Conservation (phyloP, 2,888 invertebrate genomes). For the Athrips mouffetella region DNA sequence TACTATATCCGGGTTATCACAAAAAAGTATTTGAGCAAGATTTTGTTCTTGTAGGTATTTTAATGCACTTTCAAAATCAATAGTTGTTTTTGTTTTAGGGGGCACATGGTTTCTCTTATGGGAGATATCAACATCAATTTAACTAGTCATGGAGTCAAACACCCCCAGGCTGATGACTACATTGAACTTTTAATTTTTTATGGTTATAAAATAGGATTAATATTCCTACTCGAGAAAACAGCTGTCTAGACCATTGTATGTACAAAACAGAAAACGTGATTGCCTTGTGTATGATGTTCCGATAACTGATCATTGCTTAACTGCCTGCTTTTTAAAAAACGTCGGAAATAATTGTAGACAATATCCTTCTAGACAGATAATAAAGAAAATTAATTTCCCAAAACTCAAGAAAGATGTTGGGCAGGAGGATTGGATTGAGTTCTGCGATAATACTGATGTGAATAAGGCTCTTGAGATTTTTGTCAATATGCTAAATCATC, state of each 20-base stretch:
- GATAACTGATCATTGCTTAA: not conserved
- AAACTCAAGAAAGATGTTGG: not conserved
- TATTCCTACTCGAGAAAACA: not conserved
- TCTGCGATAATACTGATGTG: not conserved
- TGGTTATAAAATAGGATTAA: not conserved
- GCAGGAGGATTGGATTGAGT: not conserved
- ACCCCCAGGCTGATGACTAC: not conserved
- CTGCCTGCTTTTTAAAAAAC: not conserved
- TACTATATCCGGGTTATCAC: too few relatives aligned
- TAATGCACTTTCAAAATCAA: too few relatives aligned
- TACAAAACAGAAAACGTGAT: not conserved
- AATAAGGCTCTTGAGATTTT: not conserved
- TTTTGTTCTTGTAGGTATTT: too few relatives aligned
- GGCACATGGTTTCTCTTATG: too few relatives aligned
- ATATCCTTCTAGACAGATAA: not conserved
- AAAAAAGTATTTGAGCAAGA: too few relatives aligned
- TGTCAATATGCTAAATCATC: not conserved
- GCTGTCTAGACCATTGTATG: not conserved
- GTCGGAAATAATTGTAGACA: not conserved
- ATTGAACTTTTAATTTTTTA: not conserved
- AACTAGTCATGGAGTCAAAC: not conserved
- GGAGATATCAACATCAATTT: not conserved
- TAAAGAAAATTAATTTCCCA: not conserved
- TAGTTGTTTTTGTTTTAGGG: too few relatives aligned
- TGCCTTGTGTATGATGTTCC: not conserved